phyloP scores from a whole-genome alignment of 1,140 invertebrate genomes.

The Chlorops oryzae region DNA sequence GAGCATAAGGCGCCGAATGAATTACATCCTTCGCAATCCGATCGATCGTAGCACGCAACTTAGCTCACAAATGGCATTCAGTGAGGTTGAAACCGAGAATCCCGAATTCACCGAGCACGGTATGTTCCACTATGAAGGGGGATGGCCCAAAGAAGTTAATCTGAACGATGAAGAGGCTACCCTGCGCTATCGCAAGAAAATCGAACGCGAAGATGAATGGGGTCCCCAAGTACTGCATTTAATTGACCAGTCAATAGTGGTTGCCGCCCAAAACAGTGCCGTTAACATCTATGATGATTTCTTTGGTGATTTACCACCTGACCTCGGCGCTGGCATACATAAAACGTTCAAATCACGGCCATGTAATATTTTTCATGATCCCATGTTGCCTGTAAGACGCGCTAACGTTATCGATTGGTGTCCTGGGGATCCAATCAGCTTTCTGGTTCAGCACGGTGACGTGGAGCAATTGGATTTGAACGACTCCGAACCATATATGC shows the following conservation, averaged over 20 bases:
- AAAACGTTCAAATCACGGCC: constrained; percentile 22
- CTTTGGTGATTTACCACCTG: constrained; percentile 55
- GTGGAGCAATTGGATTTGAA: not conserved
- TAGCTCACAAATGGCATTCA: constrained; percentile 55
- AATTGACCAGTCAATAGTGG: constrained; percentile 34
- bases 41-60: constrained; percentile 57
- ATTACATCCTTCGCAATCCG: constrained; percentile 69
- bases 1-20: constrained; percentile 45
- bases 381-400: constrained; percentile 47
- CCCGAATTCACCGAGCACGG: constrained; percentile 52
- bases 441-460: constrained; percentile 8
- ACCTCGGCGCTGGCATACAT: constrained; percentile 23
- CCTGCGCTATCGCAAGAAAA: constrained; percentile 75
- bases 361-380: constrained; percentile 33
- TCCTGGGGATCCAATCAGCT: constrained; percentile 62
- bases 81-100: constrained; percentile 56
- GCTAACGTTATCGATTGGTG: constrained; percentile 74
- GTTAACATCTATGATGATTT: constrained; percentile 86
- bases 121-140: constrained; percentile 86
- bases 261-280: constrained; percentile 81
- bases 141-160: constrained; percentile 92
- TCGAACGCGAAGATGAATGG: constrained; percentile 89
- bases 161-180: constrained; percentile 78
- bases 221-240: constrained; percentile 31
- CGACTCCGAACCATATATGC: not conserved